Percentiles rank a stretch among this genome's conserved stretches.
phyloP scores from a whole-genome alignment of 2,797 vertebrate species.

The Nannoperca obscura region DNA sequence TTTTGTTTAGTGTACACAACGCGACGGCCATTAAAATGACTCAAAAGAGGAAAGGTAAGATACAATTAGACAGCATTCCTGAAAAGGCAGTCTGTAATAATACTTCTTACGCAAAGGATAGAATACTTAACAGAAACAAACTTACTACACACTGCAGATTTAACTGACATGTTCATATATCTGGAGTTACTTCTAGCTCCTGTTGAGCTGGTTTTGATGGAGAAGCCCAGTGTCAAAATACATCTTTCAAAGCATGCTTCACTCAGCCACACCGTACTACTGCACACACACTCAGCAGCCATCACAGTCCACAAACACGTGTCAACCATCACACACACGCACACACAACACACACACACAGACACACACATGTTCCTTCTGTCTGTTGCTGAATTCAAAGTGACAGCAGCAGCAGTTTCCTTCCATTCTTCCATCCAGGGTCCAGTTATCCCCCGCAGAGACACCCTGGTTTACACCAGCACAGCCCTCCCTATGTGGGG shows the following conservation, averaged over 20 bases:
- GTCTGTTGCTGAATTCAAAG: slow-evolving; percentile 59
- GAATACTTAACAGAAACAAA: slow-evolving; percentile 50
- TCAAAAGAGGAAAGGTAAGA: slow-evolving; percentile 37
- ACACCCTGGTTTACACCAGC: not conserved
- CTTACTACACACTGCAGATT: slow-evolving; percentile 35
- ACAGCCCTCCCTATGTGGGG: slow-evolving; percentile 84
- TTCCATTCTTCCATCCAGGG: slow-evolving; percentile 44
- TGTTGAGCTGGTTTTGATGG: slow-evolving; percentile 61
- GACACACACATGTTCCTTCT: slow-evolving; percentile 21
- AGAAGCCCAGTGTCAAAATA: slow-evolving; percentile 72
- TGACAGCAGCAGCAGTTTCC: slow-evolving; percentile 56
- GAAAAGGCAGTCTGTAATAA: slow-evolving; percentile 61
- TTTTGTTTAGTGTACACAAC: slow-evolving; percentile 38
- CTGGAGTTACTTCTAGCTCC: slow-evolving; percentile 50
- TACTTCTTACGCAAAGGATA: slow-evolving; percentile 55
- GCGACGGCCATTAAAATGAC: slow-evolving; percentile 40
- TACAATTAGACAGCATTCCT: slow-evolving; percentile 56
- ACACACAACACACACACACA: slow-evolving; percentile 20
- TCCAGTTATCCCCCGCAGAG: slow-evolving; percentile 39
- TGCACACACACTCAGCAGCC: slow-evolving; percentile 42
- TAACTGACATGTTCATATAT: slow-evolving; percentile 59
- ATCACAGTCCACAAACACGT: slow-evolving; percentile 36
- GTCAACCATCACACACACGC: slow-evolving; percentile 23
- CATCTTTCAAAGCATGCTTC: slow-evolving; percentile 44
- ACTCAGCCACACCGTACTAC: slow-evolving; percentile 17